Percentiles rank a stretch among this genome's conserved stretches.
These are phyloP conservation scores for Leucophenga montana DNA, from an alignment of 2,888 invertebrate species.

Conservation along the genomic window DNA sequence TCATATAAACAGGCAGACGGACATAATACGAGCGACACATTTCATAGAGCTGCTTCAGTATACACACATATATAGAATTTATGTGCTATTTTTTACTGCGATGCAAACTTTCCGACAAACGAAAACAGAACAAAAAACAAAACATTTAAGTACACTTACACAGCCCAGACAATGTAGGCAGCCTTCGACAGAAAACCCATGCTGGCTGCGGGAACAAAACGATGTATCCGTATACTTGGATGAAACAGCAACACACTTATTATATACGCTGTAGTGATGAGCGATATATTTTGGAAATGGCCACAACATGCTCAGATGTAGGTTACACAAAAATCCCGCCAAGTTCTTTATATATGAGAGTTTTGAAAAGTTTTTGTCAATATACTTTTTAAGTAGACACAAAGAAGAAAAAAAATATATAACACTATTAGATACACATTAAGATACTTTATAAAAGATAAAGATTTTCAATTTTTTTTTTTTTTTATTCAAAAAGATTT, in stretches of 20 bases:
- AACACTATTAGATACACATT: background rate
- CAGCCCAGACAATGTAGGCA: constrained; percentile 85
- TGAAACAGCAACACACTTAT: constrained; percentile 15
- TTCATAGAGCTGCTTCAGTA: too few species aligned
- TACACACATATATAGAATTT: too few species aligned
- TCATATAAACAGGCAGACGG: too few species aligned
- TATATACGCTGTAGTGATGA: background rate
- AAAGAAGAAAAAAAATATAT: background rate
- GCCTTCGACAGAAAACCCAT: constrained; percentile 87
- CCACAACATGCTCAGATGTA: constrained; percentile 11
- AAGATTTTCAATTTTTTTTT: too few species aligned
- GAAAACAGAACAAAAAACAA: constrained; percentile 14
- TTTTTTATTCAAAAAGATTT: too few species aligned
- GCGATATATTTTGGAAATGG: background rate
- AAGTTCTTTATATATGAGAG: background rate
- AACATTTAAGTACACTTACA: constrained; percentile 78
- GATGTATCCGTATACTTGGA: background rate
- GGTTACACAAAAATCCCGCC: background rate
- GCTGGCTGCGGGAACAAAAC: constrained; percentile 37
- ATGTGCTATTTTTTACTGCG: too few species aligned
- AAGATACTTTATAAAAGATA: too few species aligned
- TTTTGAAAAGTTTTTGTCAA: constrained; percentile 6
- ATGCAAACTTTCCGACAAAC: too few species aligned
- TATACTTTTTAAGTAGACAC: constrained; percentile 30
- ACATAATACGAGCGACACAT: too few species aligned